phyloP scores from a whole-genome alignment of 2,888 invertebrate species.

The Macrostomum cliftonense region DNA sequence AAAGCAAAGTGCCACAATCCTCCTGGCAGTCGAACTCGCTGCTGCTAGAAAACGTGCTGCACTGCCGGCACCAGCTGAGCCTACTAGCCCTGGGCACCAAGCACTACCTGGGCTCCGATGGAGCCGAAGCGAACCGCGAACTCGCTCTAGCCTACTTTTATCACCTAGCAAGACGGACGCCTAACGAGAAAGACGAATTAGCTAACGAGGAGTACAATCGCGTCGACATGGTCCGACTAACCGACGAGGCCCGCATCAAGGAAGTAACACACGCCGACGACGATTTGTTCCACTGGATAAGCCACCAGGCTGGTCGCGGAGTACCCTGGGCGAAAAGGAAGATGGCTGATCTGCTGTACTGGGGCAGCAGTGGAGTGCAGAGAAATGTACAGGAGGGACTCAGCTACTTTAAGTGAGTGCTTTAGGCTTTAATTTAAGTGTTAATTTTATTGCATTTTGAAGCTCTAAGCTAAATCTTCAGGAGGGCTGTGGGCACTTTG shows the following conservation, averaged over 20 bases:
- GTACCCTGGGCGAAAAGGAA: slow-evolving; percentile 29
- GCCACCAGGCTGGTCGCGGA: slow-evolving; percentile 30
- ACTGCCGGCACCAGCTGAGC: slow-evolving; percentile 19
- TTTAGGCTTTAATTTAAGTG: too few species aligned
- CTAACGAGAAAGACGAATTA: too few species aligned
- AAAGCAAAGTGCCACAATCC: too few species aligned
- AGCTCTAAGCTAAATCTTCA: too few species aligned
- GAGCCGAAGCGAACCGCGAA: slow-evolving; percentile 3
- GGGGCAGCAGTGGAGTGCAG: slow-evolving; percentile 31
- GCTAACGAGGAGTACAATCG: too few species aligned
- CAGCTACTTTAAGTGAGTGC: slow-evolving; percentile 20
- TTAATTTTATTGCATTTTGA: too few species aligned
- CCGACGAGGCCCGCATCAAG: slow-evolving; percentile 22
- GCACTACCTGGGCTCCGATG: slow-evolving; percentile 28
- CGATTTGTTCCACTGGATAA: slow-evolving; percentile 31
- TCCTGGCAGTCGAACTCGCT: not conserved
- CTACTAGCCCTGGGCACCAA: slow-evolving; percentile 28
- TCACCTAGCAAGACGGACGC: too few species aligned
- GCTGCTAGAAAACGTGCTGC: not conserved
- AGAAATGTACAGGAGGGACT: slow-evolving; percentile 26
- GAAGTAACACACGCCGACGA: slow-evolving; percentile 31
- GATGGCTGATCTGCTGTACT: slow-evolving; percentile 23
- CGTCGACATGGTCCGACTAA: slow-evolving; percentile 27
- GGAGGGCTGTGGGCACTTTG: too few species aligned
- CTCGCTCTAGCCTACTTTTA: too few species aligned